These are phyloP conservation scores for Phyllotis vaccarum DNA, from an alignment of 2,797 vertebrate genomes.

Conservation along the genomic window DNA sequence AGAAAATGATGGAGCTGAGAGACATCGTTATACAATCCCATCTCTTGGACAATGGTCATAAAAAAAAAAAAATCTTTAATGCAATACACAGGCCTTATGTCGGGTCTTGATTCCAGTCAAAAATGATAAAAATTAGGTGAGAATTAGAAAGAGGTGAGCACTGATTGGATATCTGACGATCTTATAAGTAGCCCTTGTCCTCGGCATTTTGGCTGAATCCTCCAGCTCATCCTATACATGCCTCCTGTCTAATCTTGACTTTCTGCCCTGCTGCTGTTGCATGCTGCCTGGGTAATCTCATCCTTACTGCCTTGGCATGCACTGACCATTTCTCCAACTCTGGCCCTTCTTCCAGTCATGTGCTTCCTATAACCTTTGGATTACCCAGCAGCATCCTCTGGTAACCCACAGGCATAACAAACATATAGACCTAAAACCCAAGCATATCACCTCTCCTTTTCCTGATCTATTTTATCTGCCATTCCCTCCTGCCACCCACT, in stretches of 20 bases:
- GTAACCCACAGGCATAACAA: not conserved
- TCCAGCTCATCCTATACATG: not conserved
- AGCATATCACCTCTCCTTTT: not conserved
- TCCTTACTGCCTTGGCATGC: not conserved
- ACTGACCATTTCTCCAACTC: conserved; percentile 17
- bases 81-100: not conserved
- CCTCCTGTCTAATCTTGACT: not conserved
- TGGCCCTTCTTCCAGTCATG: not conserved
- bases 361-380: not conserved
- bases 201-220: not conserved
- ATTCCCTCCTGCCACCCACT: not conserved
- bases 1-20: not conserved
- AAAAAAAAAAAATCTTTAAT: not conserved
- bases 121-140: not conserved
- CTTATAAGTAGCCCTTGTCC: not conserved
- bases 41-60: not conserved
- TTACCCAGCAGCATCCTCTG: not conserved
- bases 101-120: not conserved
- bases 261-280: not conserved
- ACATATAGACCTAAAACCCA: not conserved
- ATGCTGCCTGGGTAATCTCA: not conserved
- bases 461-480: not conserved
- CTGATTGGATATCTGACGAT: not conserved
- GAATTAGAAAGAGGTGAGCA: conserved; percentile 10
- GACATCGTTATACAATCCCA: not conserved